Evolutionary conservation across 2,113 vertebrate genomes (phyloP).

Genomic region (Pterophyllum scalare): DNA sequence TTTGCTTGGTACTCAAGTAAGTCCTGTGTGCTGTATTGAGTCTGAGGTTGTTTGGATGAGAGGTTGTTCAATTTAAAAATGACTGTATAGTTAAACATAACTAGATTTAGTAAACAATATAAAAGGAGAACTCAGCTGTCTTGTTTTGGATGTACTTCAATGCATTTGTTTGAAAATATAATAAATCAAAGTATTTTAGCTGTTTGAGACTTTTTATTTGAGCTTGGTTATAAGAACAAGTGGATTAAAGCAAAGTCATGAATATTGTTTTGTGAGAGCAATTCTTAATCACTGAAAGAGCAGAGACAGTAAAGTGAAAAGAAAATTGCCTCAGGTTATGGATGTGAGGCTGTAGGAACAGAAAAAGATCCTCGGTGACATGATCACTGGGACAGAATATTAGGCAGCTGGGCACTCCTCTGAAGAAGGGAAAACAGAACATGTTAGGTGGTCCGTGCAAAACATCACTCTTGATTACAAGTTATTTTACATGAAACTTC

Average conservation of each 20-base stretch:
- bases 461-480: not conserved
- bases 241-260: not conserved
- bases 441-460: not conserved
- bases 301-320: not conserved
- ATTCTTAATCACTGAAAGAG: not conserved
- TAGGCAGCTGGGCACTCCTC: constrained; percentile 68
- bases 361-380: not conserved
- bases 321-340: not conserved
- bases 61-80: too few relatives aligned
- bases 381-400: not conserved
- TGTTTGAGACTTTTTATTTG: constrained; percentile 7
- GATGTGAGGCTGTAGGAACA: not conserved
- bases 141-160: not conserved
- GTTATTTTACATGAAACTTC: not conserved
- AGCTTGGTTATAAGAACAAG: not conserved
- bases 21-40: not conserved
- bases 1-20: not conserved
- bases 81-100: constrained; percentile 90
- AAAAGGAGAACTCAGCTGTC: constrained; percentile 66
- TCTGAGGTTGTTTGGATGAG: not conserved
- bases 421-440: constrained; percentile 12
- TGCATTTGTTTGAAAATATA: not conserved
- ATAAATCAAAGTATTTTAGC: constrained; percentile 1
- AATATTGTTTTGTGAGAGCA: not conserved
- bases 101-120: constrained; percentile 81